Evolutionary conservation across 2,888 invertebrate genomes (phyloP).

Genomic region (Meteorus cinctellus): DNA sequence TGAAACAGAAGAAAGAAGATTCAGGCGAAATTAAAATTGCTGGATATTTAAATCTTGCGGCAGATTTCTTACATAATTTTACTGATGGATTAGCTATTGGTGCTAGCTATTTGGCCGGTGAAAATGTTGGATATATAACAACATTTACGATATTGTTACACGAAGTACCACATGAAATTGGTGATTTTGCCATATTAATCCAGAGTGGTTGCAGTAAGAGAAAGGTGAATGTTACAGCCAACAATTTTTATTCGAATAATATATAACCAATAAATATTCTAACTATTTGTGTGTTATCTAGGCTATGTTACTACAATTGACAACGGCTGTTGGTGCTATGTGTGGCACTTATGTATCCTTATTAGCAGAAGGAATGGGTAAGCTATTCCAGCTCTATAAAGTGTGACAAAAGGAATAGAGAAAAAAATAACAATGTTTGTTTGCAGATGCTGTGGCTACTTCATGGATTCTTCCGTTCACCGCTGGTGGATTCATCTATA

Average conservation of each 20-base stretch:
- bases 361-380: conserved; percentile 82
- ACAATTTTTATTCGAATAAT: conserved; percentile 20
- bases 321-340: conserved; percentile 96
- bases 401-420: conserved; percentile 15
- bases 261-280: neutral
- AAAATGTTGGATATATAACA: conserved; percentile 89
- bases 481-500: conserved; percentile 99
- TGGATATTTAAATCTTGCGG: conserved; percentile 97
- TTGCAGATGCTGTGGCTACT: conserved; percentile 80
- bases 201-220: conserved; percentile 95
- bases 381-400: conserved; percentile 47
- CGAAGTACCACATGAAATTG: conserved; percentile 99
- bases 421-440: conserved; percentile 14
- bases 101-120: conserved; percentile 95
- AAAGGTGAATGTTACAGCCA: conserved; percentile 76
- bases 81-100: conserved; percentile 99
- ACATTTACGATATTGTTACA: conserved; percentile 97
- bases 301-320: conserved; percentile 95
- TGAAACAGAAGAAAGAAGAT: conserved; percentile 66
- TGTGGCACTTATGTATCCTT: conserved; percentile 94
- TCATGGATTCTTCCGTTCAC: conserved; percentile 97
- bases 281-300: conserved; percentile 58
- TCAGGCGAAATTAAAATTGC: conserved; percentile 82
- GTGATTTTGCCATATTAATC: conserved; percentile 98
- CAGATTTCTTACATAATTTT: conserved; percentile 99